Conservation (phyloP, 2,797 vertebrate genomes). For the Percopsis omiscomaycus region DNA sequence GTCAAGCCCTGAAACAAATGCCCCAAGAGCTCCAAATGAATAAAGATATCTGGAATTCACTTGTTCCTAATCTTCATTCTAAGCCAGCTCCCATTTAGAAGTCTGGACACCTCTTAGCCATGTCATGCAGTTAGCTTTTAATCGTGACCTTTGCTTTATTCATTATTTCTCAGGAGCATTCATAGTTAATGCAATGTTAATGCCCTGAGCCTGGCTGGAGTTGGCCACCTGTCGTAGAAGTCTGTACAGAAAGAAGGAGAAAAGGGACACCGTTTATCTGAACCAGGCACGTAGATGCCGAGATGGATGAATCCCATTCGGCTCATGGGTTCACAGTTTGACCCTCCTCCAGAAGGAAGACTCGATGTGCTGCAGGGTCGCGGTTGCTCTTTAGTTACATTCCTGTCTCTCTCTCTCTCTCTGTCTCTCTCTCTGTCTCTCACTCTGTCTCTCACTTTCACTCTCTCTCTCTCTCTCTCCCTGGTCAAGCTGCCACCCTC, state of each 20-base stretch:
- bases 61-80: conserved; percentile 51
- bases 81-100: conserved; percentile 62
- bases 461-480: conserved; percentile 46
- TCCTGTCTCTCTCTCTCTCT: conserved; percentile 27
- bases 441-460: conserved; percentile 46
- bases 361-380: conserved; percentile 42
- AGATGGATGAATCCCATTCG: conserved; percentile 61
- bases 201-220: conserved; percentile 69
- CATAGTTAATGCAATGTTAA: conserved; percentile 79
- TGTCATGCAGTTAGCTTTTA: conserved; percentile 74
- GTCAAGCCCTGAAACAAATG: conserved; percentile 20
- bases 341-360: conserved; percentile 53
- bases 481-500: conserved; percentile 89
- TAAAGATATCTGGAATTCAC: conserved; percentile 40
- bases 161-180: conserved; percentile 76
- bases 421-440: conserved; percentile 46
- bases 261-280: conserved; percentile 67
- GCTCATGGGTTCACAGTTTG: conserved; percentile 49
- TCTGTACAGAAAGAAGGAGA: conserved; percentile 75
- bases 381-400: too few relatives aligned
- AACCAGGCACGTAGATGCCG: conserved; percentile 44
- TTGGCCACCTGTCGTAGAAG: conserved; percentile 59
- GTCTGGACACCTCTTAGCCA: conserved; percentile 67
- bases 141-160: conserved; percentile 77
- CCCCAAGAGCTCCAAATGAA: conserved; percentile 28